phyloP scores from a whole-genome alignment of 2,888 invertebrate genomes.

The Physocephala rufipes region DNA sequence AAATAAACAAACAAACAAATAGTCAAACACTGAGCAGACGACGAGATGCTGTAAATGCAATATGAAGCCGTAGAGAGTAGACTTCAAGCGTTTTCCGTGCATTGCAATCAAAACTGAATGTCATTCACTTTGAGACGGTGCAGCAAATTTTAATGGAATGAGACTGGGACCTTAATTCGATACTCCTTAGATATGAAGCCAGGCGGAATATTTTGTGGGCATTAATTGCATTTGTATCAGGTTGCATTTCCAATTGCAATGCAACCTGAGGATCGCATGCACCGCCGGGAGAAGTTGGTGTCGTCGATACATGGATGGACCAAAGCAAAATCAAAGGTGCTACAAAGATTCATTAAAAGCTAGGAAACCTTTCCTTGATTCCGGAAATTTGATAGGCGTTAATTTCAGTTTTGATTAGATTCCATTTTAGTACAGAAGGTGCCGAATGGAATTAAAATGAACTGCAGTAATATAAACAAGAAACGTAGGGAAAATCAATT shows the following conservation, averaged over 20 bases:
- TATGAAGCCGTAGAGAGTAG: slow-evolving; percentile 17
- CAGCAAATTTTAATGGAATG: not conserved
- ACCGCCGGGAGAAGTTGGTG: not conserved
- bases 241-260: slow-evolving; percentile 64
- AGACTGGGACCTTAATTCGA: not conserved
- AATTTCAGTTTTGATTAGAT: not conserved
- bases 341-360: not conserved
- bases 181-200: not conserved
- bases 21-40: no score
- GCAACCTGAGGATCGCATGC: not conserved
- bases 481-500: no score
- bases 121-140: not conserved
- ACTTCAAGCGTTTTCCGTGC: slow-evolving; percentile 19
- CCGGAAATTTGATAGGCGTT: not conserved
- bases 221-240: slow-evolving; percentile 64
- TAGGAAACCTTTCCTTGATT: slow-evolving; percentile 7
- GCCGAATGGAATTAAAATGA: no score
- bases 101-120: slow-evolving; percentile 10
- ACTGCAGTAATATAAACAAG: no score
- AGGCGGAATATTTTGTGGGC: slow-evolving; percentile 51
- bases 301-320: not conserved
- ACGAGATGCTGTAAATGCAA: slow-evolving; percentile 14
- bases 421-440: no score
- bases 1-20: no score
- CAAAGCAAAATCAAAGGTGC: no score